Evolutionary conservation across 1,140 invertebrate species (phyloP).

Genomic region (Planococcus citri): DNA sequence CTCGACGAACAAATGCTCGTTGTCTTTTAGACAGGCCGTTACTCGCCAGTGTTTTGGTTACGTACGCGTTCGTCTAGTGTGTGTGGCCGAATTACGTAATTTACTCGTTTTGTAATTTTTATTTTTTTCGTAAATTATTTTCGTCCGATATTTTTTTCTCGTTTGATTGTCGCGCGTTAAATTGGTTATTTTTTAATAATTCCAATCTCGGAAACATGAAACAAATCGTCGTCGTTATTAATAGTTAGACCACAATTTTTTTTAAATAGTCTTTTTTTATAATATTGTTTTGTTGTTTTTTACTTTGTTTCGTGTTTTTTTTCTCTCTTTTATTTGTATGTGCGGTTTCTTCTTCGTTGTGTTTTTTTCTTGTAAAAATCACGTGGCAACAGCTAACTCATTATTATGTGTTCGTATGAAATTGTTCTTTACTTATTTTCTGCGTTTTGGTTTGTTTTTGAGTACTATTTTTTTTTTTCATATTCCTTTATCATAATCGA

Average conservation of each 20-base stretch:
- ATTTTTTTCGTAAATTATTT: neutral
- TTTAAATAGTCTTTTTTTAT: neutral
- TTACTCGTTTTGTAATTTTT: too few species aligned
- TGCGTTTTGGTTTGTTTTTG: neutral
- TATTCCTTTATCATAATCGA: too few species aligned
- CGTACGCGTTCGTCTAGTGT: neutral
- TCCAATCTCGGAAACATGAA: neutral
- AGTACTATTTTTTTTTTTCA: too few species aligned
- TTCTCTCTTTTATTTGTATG: conserved; percentile 14
- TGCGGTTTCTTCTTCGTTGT: conserved; percentile 11
- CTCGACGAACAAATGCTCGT: neutral
- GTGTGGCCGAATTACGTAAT: too few species aligned
- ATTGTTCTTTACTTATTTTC: neutral
- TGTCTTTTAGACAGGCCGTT: neutral
- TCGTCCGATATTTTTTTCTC: neutral
- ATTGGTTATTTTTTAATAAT: neutral
- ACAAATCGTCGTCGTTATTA: conserved; percentile 1
- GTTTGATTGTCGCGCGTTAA: neutral
- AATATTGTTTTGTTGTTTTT: conserved; percentile 1
- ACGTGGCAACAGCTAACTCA: conserved; percentile 18
- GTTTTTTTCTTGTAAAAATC: conserved; percentile 2
- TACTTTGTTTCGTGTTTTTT: neutral
- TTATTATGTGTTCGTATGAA: conserved; percentile 17
- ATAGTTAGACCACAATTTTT: conserved; percentile 8
- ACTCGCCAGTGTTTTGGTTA: neutral